These are phyloP conservation scores for Pollenia angustigena DNA, from an alignment of 2,888 invertebrate genomes.

Conservation along the genomic window DNA sequence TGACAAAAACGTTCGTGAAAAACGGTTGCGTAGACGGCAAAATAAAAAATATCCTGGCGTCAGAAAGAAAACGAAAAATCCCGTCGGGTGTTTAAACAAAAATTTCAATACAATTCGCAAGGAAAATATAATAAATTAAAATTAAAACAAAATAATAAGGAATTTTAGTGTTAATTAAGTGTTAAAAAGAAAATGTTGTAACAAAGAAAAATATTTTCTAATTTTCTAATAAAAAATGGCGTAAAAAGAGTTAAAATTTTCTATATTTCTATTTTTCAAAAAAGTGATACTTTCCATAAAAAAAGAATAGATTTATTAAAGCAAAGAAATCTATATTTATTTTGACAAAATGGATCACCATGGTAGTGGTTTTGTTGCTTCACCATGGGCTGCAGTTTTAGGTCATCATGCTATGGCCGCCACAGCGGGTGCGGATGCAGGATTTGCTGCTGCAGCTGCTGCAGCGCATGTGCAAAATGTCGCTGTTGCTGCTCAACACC, in stretches of 20 bases:
- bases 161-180: not conserved
- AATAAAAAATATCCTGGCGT: constrained; percentile 63
- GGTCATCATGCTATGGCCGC: constrained; percentile 84
- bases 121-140: constrained; percentile 40
- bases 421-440: constrained; percentile 81
- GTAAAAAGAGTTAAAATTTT: constrained; percentile 4
- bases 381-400: constrained; percentile 92
- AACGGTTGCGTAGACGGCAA: constrained; percentile 72
- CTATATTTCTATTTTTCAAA: not conserved
- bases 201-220: constrained; percentile 8
- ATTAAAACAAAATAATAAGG: not conserved
- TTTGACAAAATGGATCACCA: constrained; percentile 89
- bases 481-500: constrained; percentile 83
- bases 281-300: constrained; percentile 39
- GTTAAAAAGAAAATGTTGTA: constrained; percentile 9
- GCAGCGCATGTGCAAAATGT: constrained; percentile 85
- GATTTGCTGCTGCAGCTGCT: constrained; percentile 83
- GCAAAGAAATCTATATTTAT: not conserved
- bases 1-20: constrained; percentile 74
- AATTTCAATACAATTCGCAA: constrained; percentile 33
- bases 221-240: constrained; percentile 38
- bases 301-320: constrained; percentile 20
- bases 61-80: constrained; percentile 56
- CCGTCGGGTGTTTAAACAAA: constrained; percentile 62
- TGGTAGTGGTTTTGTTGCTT: constrained; percentile 89